These are phyloP conservation scores for Charadrius vociferus DNA, from an alignment of 2,113 vertebrate species.

Conservation along the genomic window DNA sequence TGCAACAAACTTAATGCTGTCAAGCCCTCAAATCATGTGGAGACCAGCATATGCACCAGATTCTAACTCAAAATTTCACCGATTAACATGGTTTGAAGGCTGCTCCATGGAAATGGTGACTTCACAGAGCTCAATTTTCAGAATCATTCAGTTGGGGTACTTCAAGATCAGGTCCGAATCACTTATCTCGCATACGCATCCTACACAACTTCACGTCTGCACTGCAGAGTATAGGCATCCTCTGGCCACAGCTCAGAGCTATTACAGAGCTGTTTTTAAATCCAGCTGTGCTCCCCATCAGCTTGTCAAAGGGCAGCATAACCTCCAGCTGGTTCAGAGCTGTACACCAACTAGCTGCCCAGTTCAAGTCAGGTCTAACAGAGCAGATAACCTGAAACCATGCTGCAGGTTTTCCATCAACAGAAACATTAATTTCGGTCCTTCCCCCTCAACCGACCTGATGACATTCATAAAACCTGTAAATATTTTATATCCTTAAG, in stretches of 20 bases:
- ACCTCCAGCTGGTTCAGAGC: fast-evolving
- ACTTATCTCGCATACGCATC: background rate
- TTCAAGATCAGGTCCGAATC: background rate
- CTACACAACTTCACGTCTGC: background rate
- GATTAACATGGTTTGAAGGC: background rate
- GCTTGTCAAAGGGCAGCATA: background rate
- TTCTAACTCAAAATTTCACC: background rate
- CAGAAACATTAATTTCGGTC: background rate
- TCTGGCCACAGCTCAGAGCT: background rate
- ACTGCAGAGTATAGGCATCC: background rate
- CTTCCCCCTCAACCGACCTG: background rate
- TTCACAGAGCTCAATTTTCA: background rate
- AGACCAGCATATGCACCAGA: background rate
- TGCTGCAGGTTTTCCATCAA: background rate
- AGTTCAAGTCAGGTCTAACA: background rate
- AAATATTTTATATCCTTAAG: background rate
- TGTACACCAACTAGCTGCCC: background rate
- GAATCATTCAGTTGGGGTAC: background rate
- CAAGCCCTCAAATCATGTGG: background rate
- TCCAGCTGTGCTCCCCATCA: background rate
- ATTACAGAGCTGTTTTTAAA: background rate
- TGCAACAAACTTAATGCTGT: background rate
- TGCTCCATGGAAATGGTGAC: background rate
- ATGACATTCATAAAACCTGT: background rate
- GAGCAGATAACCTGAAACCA: background rate